phyloP scores from a whole-genome alignment of 2,888 invertebrate genomes.

The Scelioninae gen. 2 region DNA sequence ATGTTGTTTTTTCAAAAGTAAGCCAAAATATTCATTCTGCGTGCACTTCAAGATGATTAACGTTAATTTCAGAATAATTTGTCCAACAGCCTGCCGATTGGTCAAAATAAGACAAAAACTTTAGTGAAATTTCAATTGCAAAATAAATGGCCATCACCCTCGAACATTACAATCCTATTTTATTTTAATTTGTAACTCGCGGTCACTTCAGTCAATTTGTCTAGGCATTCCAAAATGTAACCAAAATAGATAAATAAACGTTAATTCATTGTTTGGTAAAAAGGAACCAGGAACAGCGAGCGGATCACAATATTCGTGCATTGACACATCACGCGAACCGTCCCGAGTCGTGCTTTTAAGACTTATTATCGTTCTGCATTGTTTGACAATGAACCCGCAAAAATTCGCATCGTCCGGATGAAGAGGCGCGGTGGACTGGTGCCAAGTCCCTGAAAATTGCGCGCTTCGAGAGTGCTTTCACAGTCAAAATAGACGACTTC shows the following conservation, averaged over 20 bases:
- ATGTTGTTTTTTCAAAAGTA: too few relatives aligned
- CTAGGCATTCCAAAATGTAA: conserved; percentile 21
- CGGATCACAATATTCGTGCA: conserved; percentile 4
- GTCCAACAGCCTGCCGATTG: too few relatives aligned
- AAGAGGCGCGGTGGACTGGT: conserved; percentile 35
- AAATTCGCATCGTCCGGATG: conserved; percentile 47
- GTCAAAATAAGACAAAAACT: neutral
- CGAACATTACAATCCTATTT: too few relatives aligned
- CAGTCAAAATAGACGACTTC: conserved; percentile 59
- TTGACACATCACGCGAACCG: conserved; percentile 13
- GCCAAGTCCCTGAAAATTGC: conserved; percentile 57
- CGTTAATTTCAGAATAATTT: too few relatives aligned
- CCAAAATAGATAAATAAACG: conserved; percentile 37
- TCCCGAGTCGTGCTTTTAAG: conserved; percentile 27
- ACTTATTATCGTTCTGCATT: conserved; percentile 42
- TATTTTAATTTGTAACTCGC: too few relatives aligned
- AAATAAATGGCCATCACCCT: too few relatives aligned
- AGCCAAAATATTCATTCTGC: too few relatives aligned
- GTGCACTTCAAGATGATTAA: too few relatives aligned
- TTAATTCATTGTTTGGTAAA: conserved; percentile 16
- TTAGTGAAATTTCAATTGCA: neutral
- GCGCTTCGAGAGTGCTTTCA: conserved; percentile 52
- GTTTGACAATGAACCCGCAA: conserved; percentile 52
- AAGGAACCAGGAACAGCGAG: neutral
- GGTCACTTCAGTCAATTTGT: too few relatives aligned